A percentile compares a stretch with the other conserved stretches of the same genome.
Conservation (phyloP, 2,888 invertebrate genomes). For the Noctuana brunneofusca region DNA sequence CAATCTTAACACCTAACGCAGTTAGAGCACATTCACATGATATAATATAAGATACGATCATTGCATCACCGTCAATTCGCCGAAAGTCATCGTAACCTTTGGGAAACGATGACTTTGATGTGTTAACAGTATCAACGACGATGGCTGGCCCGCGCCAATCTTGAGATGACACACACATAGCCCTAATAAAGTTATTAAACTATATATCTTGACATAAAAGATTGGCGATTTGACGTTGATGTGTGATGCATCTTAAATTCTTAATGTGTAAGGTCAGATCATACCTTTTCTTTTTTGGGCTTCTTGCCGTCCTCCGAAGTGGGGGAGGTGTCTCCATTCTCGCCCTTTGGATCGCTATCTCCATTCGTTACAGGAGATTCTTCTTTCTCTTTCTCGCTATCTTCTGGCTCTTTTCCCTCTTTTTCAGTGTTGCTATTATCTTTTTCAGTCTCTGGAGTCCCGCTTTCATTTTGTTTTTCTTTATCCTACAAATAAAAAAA, state of each 20-base stretch:
- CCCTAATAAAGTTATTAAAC: too few relatives aligned
- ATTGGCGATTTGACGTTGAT: not conserved
- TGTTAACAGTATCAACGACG: too few relatives aligned
- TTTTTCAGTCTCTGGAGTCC: conserved; percentile 85
- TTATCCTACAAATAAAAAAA: conserved; percentile 76
- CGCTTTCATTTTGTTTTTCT: conserved; percentile 80
- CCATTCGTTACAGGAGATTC: conserved; percentile 67
- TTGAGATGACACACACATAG: too few relatives aligned
- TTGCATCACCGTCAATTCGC: too few relatives aligned
- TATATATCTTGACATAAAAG: too few relatives aligned
- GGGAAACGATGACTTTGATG: too few relatives aligned
- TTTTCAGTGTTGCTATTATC: conserved; percentile 85
- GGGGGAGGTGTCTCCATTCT: conserved; percentile 65
- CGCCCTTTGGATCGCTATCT: conserved; percentile 68
- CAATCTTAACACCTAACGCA: too few relatives aligned
- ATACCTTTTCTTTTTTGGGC: conserved; percentile 85
- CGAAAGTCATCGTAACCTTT: too few relatives aligned
- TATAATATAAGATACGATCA: too few relatives aligned
- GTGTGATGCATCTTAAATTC: too few relatives aligned
- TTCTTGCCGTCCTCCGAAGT: conserved; percentile 81
- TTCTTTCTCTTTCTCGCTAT: conserved; percentile 51
- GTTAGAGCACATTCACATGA: too few relatives aligned
- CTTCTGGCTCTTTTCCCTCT: conserved; percentile 69
- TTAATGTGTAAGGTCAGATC: not conserved
- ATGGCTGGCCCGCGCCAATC: too few relatives aligned